A percentile compares a stretch with the other conserved stretches of the same genome.
These are phyloP conservation scores for Platynereis dumerilii DNA, from an alignment of 2,888 invertebrate genomes.

Conservation along the genomic window DNA sequence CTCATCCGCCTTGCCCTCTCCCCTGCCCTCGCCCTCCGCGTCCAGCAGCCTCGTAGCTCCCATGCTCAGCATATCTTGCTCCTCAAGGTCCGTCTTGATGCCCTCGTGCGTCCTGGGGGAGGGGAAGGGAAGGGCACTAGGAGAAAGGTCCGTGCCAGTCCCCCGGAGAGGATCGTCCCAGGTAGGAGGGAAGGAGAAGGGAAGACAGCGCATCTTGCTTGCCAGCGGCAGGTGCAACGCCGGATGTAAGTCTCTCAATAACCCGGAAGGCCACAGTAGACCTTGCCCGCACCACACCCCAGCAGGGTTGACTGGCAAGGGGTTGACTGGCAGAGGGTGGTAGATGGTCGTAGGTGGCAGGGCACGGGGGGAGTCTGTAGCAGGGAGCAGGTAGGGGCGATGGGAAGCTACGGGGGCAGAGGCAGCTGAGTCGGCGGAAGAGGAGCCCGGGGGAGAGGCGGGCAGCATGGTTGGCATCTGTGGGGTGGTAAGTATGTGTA, in stretches of 20 bases:
- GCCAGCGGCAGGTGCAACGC: background rate
- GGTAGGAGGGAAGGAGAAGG: background rate
- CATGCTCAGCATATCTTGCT: background rate
- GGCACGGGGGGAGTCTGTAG: background rate
- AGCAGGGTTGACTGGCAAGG: background rate
- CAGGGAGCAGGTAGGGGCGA: background rate
- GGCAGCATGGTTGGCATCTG: too few relatives aligned
- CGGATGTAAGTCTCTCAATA: background rate
- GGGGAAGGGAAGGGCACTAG: background rate
- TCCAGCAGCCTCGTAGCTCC: background rate
- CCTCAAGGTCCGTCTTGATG: background rate
- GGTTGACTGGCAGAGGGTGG: background rate
- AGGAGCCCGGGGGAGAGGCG: too few relatives aligned
- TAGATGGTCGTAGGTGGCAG: background rate
- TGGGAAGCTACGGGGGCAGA: background rate
- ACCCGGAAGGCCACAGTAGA: slow-evolving; percentile 8
- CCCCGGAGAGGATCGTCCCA: slow-evolving; percentile 8
- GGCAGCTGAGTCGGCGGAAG: too few relatives aligned
- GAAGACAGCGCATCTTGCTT: slow-evolving; percentile 4
- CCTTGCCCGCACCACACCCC: background rate
- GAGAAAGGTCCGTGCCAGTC: background rate
- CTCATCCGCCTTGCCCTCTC: slow-evolving; percentile 16
- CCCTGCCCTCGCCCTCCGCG: background rate
- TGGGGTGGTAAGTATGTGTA: too few relatives aligned
- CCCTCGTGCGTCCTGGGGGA: too few relatives aligned